A percentile compares a stretch with the other conserved stretches of the same genome.
Conservation (phyloP, 1,140 invertebrate species). For the Eriosoma lanigerum region DNA sequence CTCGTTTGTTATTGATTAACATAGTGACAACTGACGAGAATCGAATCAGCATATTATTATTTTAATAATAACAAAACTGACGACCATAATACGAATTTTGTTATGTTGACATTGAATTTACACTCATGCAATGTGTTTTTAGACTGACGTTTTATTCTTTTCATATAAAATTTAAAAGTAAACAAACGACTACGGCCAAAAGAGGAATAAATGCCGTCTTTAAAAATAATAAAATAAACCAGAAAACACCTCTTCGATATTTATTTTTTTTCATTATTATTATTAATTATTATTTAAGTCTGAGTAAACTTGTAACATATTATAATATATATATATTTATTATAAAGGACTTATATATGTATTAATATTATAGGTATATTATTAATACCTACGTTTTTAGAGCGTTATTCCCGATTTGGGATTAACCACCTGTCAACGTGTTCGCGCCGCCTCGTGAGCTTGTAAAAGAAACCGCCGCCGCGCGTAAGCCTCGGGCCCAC, state of each 20-base stretch:
- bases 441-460: slow-evolving; percentile 22
- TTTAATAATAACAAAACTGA: no score
- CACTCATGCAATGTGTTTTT: not conserved
- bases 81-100: no score
- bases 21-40: no score
- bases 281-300: slow-evolving; percentile 19
- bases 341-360: no score
- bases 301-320: slow-evolving; percentile 12
- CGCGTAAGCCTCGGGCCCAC: not conserved
- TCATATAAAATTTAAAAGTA: slow-evolving; percentile 1
- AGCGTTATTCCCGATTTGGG: slow-evolving; percentile 7
- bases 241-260: no score
- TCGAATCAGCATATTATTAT: no score
- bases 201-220: not conserved
- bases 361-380: no score
- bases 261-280: no score
- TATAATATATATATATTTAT: no score
- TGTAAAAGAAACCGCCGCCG: slow-evolving; percentile 48
- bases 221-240: not conserved
- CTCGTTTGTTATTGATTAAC: no score
- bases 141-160: slow-evolving; percentile 6
- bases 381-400: not conserved
- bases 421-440: slow-evolving; percentile 47
- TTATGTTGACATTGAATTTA: not conserved
- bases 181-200: not conserved